Evolutionary conservation across 2,888 invertebrate species (phyloP), one percentile per base, ranked within the genome.

Genomic region (Kuschelorhynchus macadamiae): DNA sequence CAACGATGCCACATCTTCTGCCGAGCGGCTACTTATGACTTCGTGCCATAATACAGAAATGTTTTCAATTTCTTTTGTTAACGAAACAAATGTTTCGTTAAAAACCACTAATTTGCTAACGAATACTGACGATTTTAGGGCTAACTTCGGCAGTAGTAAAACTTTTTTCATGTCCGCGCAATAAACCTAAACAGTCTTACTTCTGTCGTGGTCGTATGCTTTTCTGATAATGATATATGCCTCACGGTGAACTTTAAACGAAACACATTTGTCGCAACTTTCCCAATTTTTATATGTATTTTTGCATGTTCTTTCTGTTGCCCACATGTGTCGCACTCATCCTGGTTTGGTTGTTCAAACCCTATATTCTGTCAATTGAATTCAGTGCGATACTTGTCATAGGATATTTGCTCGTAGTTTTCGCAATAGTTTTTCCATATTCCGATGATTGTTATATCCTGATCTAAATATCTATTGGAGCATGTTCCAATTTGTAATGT

Each of bases 41-140:
- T 70, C 70, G 25, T 70, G 65, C 63, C 67, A 67, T 46, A 67
- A 52, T n/a, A 70, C 57, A 50, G 67, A 68, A 49, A 49, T 63
- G 32, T 68, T 63, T 63, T 52, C 50, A 11, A 39, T 9, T 11
- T 62, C 41, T 12, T 64, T 68, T 12, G 39, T 16, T 36, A 56
- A 18, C 14, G 61, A 20, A 9, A 33, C 63, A 55, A 63, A 63
- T 30, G 63, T 55, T 55, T 63, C 55, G 12, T 63, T 55, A 2
- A 55, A 63, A 16, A 55, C 46, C 1, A 63, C 33, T 33, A 63
- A 17, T 20, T 44, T 20, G 42, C 53, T 53, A 1, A 53, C 52
- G 20, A 63, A 63, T 7, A 55, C 12, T 3, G 55, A 55, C 20
- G 50, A 46, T 33, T 63, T 44, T 21, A 63, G 11, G 17, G 42